Base-by-base conservation (phyloP, 2,888 invertebrate species). In the Pristionchus fissidentatus region DNA sequence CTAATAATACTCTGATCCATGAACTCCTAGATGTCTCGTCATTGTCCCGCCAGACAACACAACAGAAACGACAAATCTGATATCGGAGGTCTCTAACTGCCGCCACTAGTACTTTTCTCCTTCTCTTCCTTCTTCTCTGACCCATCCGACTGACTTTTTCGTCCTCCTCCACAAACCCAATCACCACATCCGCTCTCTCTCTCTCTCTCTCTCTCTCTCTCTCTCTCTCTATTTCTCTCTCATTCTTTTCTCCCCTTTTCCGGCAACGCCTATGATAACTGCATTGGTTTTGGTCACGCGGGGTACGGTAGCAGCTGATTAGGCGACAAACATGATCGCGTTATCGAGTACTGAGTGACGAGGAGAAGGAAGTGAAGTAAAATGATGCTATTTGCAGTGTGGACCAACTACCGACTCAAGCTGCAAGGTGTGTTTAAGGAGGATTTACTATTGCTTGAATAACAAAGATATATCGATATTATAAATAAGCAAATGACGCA, bases 341-440 rank as follows among this genome's bases (percentile, higher is more conserved):
- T 46, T 46, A 77, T 49, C 75, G 29, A n/a, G n/a, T 77, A 79
- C 57, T 35, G 55, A 46, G 57, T n/a, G 29, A 32, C 22, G 41
- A 57, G 22, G 57, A 38, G 41, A 26, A 41, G n/a, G 41, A 13
- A 57, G 79, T 38, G 38, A 79, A 57, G 46, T 49, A 57, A 46
- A 77, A 35, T 77, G 46, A 43, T 83, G 43, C 5, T 73, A 70
- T 52, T 87, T 89, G 73, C 87, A 89, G 91, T 91, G 13, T 91
- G 91, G 91, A 91, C 91, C n/a, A 91, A 91, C 85, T 91, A 91
- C 83, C 90, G 91, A 1, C 86, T 91, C 19, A 91, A 90, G 84
- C 89, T 91, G 46, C 90, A 90, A 85, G 91, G 81, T 83, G 41
- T n/a, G 84, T 26, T 3, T 13, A n/a, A n/a, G n/a, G n/a, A n/a